Base-by-base conservation (phyloP, 2,888 invertebrate genomes). In the Cistogaster globosa region DNA sequence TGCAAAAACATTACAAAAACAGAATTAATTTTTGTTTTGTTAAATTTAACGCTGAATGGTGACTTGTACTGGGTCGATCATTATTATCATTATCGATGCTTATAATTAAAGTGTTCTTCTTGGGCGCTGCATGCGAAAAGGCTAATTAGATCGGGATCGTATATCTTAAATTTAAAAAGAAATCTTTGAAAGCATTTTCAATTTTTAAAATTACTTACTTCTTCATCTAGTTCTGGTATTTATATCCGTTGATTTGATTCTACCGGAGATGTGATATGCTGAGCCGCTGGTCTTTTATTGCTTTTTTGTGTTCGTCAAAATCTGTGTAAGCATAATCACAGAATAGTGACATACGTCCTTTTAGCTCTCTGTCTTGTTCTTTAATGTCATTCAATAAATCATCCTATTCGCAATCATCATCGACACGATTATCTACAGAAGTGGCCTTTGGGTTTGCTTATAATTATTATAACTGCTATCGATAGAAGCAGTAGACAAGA, bases 141-240 rank as follows among this genome's bases (percentile, higher is more conserved):
- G 89, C 89, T 36, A 89, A 79, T 84, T 92, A 92, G 76, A 92
- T 88, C 88, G 11, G 90, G 86, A 86, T 91, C 90, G 60, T 91
- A 91, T 48, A 88, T 88, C 87, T 88, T 55, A 67, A 42, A 36
- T 14, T 11, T 8, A 42, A 0, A 22, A 53, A 65, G 8, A 45
- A 5, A 45, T 11, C 18, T 20, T n/a, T n/a, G n/a, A n/a, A n/a
- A 38, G 60, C 7, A 42, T 14, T 14, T 42, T 14, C 1, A 5
- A 32, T 42, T 42, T 42, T 42, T 12, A n/a, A n/a, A n/a, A n/a
- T 9, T 42, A 55, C 83, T 94, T 85, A 93, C 93, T 1, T 94
- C 94, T 9, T 94, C 93, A 88, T 94, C 94, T 4, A 87, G 80
- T 80, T 81, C 68, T 16, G 78, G 62, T 9, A 74, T 77, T 32